A percentile compares a stretch with the other conserved stretches of the same genome.
Evolutionary conservation across 2,797 vertebrate species (phyloP).

Genomic region (Lindbergichthys nudifrons): DNA sequence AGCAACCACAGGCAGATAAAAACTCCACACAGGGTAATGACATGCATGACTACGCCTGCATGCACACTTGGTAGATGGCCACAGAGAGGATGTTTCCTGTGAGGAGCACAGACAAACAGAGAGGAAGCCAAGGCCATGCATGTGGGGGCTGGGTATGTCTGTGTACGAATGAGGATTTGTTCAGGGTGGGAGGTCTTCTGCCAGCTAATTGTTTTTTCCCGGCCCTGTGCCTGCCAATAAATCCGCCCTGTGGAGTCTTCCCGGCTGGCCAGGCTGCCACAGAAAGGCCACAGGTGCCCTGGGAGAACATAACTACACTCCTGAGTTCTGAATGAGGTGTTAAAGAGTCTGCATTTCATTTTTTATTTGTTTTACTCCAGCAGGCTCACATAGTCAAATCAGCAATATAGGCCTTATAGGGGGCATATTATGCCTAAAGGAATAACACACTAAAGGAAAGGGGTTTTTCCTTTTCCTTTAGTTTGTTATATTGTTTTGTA

Average conservation of each 20-base stretch:
- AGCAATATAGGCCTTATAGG: neutral
- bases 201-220: constrained; percentile 74
- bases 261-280: constrained; percentile 53
- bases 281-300: constrained; percentile 69
- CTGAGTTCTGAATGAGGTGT: constrained; percentile 39
- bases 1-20: constrained; percentile 66
- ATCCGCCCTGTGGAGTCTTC: constrained; percentile 63
- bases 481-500: no score
- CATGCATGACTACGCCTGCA: constrained; percentile 72
- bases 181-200: constrained; percentile 67
- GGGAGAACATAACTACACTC: constrained; percentile 26
- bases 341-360: constrained; percentile 22
- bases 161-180: constrained; percentile 52
- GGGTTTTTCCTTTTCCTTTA: no score
- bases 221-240: constrained; percentile 68
- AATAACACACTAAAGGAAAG: no score
- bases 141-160: constrained; percentile 35
- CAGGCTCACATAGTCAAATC: constrained; percentile 1
- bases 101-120: constrained; percentile 47
- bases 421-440: no score
- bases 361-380: neutral
- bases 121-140: constrained; percentile 38
- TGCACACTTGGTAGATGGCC: constrained; percentile 52
- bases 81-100: constrained; percentile 55
- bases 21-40: constrained; percentile 71